These are phyloP conservation scores for Corvus moneduloides DNA, from an alignment of 2,113 vertebrate species.

Conservation along the genomic window DNA sequence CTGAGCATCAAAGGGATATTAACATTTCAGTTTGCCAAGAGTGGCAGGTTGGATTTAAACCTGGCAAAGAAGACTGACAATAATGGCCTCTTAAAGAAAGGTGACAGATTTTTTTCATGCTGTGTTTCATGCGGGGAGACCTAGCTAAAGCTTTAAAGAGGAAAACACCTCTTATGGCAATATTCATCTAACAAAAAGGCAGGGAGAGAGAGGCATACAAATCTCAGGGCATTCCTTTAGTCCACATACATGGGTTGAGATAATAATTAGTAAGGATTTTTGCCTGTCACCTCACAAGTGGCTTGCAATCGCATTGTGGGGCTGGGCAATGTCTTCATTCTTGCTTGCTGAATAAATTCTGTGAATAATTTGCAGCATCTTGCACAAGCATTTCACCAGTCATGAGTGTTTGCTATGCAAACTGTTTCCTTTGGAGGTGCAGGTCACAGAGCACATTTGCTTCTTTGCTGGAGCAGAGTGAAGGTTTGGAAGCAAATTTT, in stretches of 20 bases:
- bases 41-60: conserved; percentile 40
- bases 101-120: conserved; percentile 51
- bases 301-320: not conserved
- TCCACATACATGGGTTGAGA: not conserved
- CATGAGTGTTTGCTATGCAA: not conserved
- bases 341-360: not conserved
- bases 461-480: not conserved
- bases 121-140: conserved; percentile 34
- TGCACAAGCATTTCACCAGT: not conserved
- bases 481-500: not conserved
- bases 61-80: conserved; percentile 39
- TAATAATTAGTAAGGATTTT: conserved; percentile 1
- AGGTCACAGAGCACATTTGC: not conserved
- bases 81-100: conserved; percentile 46
- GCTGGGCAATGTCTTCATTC: not conserved
- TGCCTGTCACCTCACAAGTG: not conserved
- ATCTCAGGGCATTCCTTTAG: not conserved
- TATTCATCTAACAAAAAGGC: not conserved
- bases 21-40: conserved; percentile 49
- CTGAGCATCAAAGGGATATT: conserved; percentile 26
- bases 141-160: conserved; percentile 22
- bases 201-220: not conserved
- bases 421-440: not conserved
- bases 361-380: not conserved
- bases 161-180: conserved; percentile 11